Conservation (phyloP, 2,797 vertebrate genomes). For the Sitta carolinensis region DNA sequence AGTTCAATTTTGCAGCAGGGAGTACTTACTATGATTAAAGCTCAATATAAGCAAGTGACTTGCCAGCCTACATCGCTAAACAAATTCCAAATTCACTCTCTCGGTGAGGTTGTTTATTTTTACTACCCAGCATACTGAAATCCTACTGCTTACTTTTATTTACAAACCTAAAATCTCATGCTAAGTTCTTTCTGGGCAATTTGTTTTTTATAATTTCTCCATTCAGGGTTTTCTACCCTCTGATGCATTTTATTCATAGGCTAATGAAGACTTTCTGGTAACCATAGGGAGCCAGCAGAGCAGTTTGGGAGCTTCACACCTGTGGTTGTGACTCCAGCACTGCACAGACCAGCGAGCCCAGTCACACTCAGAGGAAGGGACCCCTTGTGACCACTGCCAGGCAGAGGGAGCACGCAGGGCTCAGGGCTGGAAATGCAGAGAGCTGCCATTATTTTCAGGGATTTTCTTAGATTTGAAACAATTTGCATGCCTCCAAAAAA, state of each 20-base stretch:
- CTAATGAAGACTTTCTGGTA: background rate
- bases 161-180: slow-evolving; percentile 18
- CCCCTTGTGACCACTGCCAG: accelerated
- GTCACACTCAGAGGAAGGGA: background rate
- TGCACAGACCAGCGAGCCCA: background rate
- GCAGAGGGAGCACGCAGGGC: background rate
- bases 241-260: background rate
- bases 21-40: slow-evolving; percentile 5
- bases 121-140: background rate
- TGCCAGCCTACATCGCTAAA: background rate
- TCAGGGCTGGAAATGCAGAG: background rate
- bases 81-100: slow-evolving; percentile 14
- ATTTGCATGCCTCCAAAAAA: background rate
- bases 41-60: background rate
- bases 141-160: background rate
- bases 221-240: background rate
- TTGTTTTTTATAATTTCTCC: slow-evolving; percentile 31
- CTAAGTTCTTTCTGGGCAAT: slow-evolving; percentile 10
- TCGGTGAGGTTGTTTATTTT: slow-evolving; percentile 1
- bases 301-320: background rate
- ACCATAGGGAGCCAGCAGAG: background rate
- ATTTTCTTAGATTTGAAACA: background rate
- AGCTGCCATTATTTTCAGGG: background rate
- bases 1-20: background rate
- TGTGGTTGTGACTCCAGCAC: accelerated